phyloP scores from a whole-genome alignment of 2,113 vertebrate genomes.

The Vicugna pacos region DNA sequence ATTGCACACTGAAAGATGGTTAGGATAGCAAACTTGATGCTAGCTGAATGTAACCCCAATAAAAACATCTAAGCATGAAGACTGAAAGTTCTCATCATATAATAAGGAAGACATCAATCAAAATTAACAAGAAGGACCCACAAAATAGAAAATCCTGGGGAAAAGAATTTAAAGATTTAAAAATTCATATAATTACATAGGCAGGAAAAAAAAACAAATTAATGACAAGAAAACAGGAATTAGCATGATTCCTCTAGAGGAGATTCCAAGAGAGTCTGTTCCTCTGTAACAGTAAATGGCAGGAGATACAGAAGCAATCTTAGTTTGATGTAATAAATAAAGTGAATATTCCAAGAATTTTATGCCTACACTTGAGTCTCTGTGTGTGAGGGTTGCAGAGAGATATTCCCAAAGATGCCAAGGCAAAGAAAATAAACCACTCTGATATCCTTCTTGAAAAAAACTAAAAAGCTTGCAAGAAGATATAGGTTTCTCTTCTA shows the following conservation, averaged over 20 bases:
- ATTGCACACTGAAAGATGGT: background rate
- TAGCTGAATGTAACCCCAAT: background rate
- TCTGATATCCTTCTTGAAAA: background rate
- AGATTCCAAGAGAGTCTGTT: background rate
- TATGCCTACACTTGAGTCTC: background rate
- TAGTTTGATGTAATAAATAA: background rate
- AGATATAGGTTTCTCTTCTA: background rate
- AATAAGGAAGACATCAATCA: background rate
- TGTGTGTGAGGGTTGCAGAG: background rate
- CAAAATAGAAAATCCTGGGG: background rate
- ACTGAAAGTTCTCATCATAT: background rate
- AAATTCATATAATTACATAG: background rate
- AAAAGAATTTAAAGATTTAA: background rate
- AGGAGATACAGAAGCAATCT: background rate
- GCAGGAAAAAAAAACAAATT: background rate
- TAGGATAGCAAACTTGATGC: background rate
- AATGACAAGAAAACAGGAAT: background rate
- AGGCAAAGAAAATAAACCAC: background rate
- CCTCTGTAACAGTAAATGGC: background rate
- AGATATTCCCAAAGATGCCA: background rate
- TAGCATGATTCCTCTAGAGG: background rate
- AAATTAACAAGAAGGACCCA: no score
- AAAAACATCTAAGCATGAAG: background rate
- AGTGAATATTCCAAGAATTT: background rate
- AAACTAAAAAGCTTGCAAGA: background rate